Evolutionary conservation across 2,888 invertebrate species (phyloP), one percentile per base, ranked within the genome.

Genomic region (Hylaea fasciaria): DNA sequence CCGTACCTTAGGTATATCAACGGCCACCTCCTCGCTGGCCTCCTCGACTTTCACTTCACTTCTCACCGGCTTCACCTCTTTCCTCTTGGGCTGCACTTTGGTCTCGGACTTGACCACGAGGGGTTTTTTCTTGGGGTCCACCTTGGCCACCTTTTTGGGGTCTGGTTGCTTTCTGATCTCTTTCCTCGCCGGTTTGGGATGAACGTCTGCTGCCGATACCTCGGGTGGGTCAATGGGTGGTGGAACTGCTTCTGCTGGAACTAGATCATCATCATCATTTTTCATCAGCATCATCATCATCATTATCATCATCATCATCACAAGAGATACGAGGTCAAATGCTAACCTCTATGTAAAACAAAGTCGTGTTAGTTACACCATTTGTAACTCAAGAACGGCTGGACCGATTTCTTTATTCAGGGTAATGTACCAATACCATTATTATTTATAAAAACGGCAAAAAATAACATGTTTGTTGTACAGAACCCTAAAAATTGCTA

Each of bases 171-270:
- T 56, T 39, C 51, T 82, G 9, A 63, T 58, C 12, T 85, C 84
- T 52, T 74, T 80, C 7, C 75, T 73, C 61, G 35, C 68, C 53
- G 63, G 64, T 64, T 75, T 74, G 1, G 79, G 78, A 8, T 73
- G 75, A 0, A 83, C 57, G 29, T 87, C 88, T 0, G 88, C 85
- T 9, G 89, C 89, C 50, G 84, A 85, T 1, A 88, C 90, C 66
- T 89, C 90, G 0, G 89, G 87, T 0, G 88, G 82, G 1, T 88
- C 89, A 35, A 76, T 73, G 0, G 81, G 79, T 0, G 83, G 77
- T 28, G 76, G 64, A 5, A 72, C 65, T 16, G 81, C 63, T 66
- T 83, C 86, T 87, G 43, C 22, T 22, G 5, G 22, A 22, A 22
- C 22, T 2, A 22, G 22, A 22, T 22, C n/a, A n/a, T n/a, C n/a